Base-by-base conservation (phyloP, 2,797 vertebrate species). In the Gymnopithys bicolor region DNA sequence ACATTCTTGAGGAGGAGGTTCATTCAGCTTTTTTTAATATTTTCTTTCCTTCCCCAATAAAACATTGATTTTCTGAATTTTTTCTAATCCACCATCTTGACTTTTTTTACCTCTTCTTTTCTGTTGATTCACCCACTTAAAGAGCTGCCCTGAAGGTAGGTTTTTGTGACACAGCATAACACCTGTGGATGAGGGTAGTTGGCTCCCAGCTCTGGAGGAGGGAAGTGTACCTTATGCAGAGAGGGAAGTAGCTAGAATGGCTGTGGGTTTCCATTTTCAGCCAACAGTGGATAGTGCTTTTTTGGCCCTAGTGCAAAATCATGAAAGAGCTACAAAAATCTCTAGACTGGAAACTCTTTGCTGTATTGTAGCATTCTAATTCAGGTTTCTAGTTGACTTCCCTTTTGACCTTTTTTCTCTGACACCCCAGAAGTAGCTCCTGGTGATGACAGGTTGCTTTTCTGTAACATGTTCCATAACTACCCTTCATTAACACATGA, bases 51-150 rank as follows among this genome's bases (percentile, higher is more conserved):
- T 24, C 9, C 37, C 41, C 63, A 77, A n/a, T 90, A 88, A 94
- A 75, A 84, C 30, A 68, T 12, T 33, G 10, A 22, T 91, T 92
- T 96, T 90, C 67, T 73, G 60, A 45, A 64, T 94, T 93, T 88
- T 93, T 90, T 94, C 83, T 94, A 52, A 93, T 71, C 46, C 41
- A 76, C 60, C 28, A 58, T 62, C 53, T 64, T 68, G 79, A 4
- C 25, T 67, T 55, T 33, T 89, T 53, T 56, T 2, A 32, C 48
- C n/a, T 30, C 52, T 93, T 93, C 15, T 1, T 90, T 94, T 89
- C 73, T 71, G 9, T 60, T 59, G 24, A 49, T 55, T 21, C 9
- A 7, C 18, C 30, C 41, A 7, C 48, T 71, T 66, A 45, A 73
- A 59, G 45, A 62, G 22, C 32, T 67, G 32, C 27, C 15, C 18